Percentiles rank a stretch among this genome's conserved stretches.
Conservation (phyloP, 1,140 invertebrate genomes). For the Diorhabda carinulata region DNA sequence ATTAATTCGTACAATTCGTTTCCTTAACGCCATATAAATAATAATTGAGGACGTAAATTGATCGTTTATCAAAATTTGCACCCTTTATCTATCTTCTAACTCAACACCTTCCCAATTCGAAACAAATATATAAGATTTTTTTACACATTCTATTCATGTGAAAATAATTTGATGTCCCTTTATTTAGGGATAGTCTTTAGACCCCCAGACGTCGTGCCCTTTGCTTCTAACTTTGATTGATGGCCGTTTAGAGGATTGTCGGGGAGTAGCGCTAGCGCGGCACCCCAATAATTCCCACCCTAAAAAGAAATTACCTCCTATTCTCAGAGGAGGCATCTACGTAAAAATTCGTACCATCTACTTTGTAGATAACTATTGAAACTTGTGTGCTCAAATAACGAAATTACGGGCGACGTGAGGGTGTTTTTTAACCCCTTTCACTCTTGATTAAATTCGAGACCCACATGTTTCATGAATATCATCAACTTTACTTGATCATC, state of each 20-base stretch:
- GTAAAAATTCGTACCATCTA: constrained; percentile 31
- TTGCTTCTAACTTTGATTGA: constrained; percentile 30
- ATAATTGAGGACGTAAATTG: too few relatives aligned
- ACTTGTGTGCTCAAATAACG: too few relatives aligned
- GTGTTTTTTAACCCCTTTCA: too few relatives aligned
- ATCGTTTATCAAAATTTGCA: too few relatives aligned
- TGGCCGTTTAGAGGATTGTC: constrained; percentile 35
- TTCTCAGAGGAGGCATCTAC: constrained; percentile 31
- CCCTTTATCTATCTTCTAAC: background rate
- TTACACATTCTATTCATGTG: constrained; percentile 7
- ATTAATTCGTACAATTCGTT: too few relatives aligned
- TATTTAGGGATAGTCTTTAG: background rate
- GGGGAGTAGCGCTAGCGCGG: constrained; percentile 22
- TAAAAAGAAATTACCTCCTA: constrained; percentile 21
- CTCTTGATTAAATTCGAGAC: too few relatives aligned
- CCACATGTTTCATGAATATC: too few relatives aligned
- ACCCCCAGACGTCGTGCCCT: constrained; percentile 16
- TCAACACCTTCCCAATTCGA: constrained; percentile 11
- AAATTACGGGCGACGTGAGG: too few relatives aligned
- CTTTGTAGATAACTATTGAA: too few relatives aligned
- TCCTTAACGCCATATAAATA: too few relatives aligned
- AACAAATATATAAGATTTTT: background rate
- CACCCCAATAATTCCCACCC: constrained; percentile 29
- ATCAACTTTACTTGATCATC: too few relatives aligned
- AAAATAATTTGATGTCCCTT: constrained; percentile 23